Evolutionary conservation across 2,888 invertebrate genomes (phyloP).

Genomic region (Dyspetes luteomarginatus): DNA sequence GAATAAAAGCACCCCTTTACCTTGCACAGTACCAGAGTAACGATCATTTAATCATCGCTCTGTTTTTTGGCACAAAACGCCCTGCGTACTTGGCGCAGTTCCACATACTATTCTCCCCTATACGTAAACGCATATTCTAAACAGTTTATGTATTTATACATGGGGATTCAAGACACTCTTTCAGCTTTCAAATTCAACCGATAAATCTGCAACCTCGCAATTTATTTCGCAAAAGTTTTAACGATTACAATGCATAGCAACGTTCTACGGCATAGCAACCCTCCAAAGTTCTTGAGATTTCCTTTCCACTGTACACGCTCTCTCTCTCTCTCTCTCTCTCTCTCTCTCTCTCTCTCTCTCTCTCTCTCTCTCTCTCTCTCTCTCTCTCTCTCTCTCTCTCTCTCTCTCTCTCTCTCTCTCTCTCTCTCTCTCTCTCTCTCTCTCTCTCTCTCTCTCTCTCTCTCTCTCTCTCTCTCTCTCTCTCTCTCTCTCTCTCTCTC

Average conservation of each 20-base stretch:
- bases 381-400: background rate
- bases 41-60: too few relatives aligned
- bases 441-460: background rate
- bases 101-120: too few relatives aligned
- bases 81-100: too few relatives aligned
- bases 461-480: slow-evolving; percentile 7
- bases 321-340: background rate
- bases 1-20: too few relatives aligned
- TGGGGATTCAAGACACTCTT: slow-evolving; percentile 7
- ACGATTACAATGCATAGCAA: slow-evolving; percentile 42
- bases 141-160: background rate
- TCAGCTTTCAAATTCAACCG: slow-evolving; percentile 50
- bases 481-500: background rate
- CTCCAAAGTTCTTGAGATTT: slow-evolving; percentile 13
- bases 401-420: background rate
- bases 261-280: slow-evolving; percentile 37
- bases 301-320: background rate
- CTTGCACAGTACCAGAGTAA: too few relatives aligned
- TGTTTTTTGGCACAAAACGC: too few relatives aligned
- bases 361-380: slow-evolving; percentile 4
- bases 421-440: background rate
- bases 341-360: background rate
- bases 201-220: slow-evolving; percentile 49
- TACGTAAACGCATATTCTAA: background rate
- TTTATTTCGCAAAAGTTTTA: slow-evolving; percentile 60